A percentile compares a stretch with the other conserved stretches of the same genome.
These are phyloP conservation scores for Eubasilissa splendida DNA, from an alignment of 2,888 invertebrate species.

Conservation along the genomic window DNA sequence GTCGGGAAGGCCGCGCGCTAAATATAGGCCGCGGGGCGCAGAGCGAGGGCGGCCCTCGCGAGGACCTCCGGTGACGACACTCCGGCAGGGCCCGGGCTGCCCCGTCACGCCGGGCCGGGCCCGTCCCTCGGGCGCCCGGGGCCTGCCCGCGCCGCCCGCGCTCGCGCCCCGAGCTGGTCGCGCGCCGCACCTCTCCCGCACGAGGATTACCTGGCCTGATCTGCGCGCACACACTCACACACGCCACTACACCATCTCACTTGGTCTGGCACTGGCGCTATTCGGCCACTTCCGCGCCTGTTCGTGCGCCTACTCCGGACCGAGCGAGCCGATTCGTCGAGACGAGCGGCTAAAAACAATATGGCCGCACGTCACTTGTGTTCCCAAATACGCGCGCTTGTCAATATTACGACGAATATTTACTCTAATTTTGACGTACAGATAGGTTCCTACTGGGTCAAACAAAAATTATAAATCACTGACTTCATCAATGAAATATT, in stretches of 20 bases:
- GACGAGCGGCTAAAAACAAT: slow-evolving; percentile 37
- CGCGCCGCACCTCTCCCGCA: background rate
- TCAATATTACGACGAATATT: background rate
- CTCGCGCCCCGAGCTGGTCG: background rate
- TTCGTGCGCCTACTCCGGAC: slow-evolving; percentile 43
- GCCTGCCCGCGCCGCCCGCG: background rate
- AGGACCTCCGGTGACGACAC: slow-evolving; percentile 3
- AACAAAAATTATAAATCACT: background rate
- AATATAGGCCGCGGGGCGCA: slow-evolving; percentile 34
- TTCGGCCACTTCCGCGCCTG: slow-evolving; percentile 37
- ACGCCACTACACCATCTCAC: slow-evolving; percentile 54
- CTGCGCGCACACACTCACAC: slow-evolving; percentile 49
- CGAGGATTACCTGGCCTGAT: slow-evolving; percentile 32
- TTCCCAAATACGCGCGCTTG: slow-evolving; percentile 15
- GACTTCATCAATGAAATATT: too few relatives aligned
- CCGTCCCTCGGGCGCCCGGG: slow-evolving; percentile 38
- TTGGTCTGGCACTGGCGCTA: slow-evolving; percentile 46
- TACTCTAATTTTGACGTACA: slow-evolving; percentile 11
- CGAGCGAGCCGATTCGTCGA: slow-evolving; percentile 34
- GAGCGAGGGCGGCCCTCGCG: slow-evolving; percentile 19
- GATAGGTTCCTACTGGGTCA: background rate
- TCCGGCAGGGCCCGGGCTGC: slow-evolving; percentile 13
- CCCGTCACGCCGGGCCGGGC: slow-evolving; percentile 11
- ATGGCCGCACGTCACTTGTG: slow-evolving; percentile 35
- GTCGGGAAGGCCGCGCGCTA: slow-evolving; percentile 47